phyloP scores from a whole-genome alignment of 2,113 vertebrate species.

The Atrichornis clamosus region DNA sequence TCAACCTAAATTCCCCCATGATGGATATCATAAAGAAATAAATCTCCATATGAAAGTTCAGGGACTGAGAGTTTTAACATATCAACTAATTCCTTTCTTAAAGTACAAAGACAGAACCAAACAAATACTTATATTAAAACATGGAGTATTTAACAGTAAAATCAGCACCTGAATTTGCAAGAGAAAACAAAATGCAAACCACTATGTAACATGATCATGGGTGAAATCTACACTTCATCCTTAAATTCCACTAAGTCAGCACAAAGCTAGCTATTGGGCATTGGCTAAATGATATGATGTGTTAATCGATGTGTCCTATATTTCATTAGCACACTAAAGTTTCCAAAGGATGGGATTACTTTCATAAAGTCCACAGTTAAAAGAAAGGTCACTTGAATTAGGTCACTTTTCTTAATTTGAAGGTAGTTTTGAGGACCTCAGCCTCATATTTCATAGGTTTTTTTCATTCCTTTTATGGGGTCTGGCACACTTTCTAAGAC shows the following conservation, averaged over 20 bases:
- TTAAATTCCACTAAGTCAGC: slow-evolving; percentile 21
- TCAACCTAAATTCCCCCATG: not conserved
- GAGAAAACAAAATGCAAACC: not conserved
- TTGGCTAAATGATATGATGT: not conserved
- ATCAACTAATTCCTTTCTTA: not conserved
- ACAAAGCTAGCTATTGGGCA: not conserved
- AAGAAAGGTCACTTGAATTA: not conserved
- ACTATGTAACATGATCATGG: not conserved
- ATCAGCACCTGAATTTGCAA: not conserved
- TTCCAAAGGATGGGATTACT: not conserved
- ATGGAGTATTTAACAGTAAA: not conserved
- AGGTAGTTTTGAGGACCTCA: not conserved
- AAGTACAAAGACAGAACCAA: not conserved
- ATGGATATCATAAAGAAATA: not conserved
- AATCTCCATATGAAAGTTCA: not conserved
- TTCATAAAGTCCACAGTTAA: not conserved
- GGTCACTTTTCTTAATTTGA: not conserved
- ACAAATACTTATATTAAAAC: not conserved
- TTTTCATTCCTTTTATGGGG: not conserved
- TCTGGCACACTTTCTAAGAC: not conserved
- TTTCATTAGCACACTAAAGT: not conserved
- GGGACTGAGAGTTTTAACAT: not conserved
- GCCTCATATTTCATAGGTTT: not conserved
- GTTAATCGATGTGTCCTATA: not conserved
- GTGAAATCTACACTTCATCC: not conserved